Conservation (phyloP, 2,797 vertebrate species). For the Ibycter americanus region DNA sequence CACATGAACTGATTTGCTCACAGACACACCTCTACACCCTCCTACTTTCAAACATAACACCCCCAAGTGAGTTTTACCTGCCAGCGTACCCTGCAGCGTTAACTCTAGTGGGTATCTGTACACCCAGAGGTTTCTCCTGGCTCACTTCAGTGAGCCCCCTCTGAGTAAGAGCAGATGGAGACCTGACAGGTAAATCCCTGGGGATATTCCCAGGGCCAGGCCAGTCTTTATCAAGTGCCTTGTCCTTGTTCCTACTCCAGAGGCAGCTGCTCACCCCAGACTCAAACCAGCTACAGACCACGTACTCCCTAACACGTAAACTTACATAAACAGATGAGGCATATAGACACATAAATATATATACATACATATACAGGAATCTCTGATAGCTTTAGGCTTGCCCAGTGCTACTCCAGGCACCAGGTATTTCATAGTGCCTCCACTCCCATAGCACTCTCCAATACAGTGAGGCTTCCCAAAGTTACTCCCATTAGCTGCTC, state of each 20-base stretch:
- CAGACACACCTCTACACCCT: rapidly evolving
- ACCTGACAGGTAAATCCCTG: neutral
- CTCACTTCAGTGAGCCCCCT: neutral
- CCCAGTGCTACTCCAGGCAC: neutral
- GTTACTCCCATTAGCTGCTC: neutral
- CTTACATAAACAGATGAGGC: neutral
- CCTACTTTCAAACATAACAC: neutral
- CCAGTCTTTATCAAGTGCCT: neutral
- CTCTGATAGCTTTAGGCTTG: neutral
- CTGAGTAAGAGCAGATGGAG: neutral
- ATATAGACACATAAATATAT: neutral
- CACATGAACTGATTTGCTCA: rapidly evolving
- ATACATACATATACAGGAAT: rapidly evolving
- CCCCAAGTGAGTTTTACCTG: neutral
- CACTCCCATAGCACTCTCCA: rapidly evolving
- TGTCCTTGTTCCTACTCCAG: neutral
- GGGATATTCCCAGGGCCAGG: neutral
- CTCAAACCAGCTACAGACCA: neutral
- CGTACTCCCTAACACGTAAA: neutral
- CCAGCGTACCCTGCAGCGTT: rapidly evolving
- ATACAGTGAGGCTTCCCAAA: neutral
- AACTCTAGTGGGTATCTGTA: too few species aligned
- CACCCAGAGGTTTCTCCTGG: neutral
- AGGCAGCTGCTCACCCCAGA: neutral
- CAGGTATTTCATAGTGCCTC: neutral